A percentile compares a stretch with the other conserved stretches of the same genome.
phyloP scores from a whole-genome alignment of 2,888 invertebrate species.

The Microplitis manilae region DNA sequence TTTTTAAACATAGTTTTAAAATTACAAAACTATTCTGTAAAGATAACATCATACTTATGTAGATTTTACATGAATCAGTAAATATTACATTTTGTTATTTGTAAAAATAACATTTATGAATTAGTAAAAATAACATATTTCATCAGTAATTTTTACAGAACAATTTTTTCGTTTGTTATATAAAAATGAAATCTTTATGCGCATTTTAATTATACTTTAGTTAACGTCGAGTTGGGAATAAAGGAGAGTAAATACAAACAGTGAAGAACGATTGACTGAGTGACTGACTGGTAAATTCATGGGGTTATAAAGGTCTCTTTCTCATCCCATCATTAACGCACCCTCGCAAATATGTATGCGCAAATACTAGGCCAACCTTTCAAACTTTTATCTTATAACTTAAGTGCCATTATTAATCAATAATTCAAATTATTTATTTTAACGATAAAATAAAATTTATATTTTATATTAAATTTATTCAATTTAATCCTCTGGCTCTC shows the following conservation, averaged over 20 bases:
- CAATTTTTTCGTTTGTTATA: neutral
- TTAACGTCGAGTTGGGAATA: conserved; percentile 47
- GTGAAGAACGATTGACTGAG: conserved; percentile 62
- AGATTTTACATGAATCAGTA: no score
- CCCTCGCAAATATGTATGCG: conserved; percentile 54
- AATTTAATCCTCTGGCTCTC: neutral
- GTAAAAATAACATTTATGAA: no score
- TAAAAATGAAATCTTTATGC: conserved; percentile 33
- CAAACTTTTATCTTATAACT: conserved; percentile 35
- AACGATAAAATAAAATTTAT: neutral
- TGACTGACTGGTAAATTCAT: conserved; percentile 60
- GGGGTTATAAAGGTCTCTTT: conserved; percentile 43
- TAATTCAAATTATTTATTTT: conserved; percentile 34
- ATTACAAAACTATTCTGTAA: no score
- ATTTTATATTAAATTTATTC: neutral
- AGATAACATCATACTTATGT: no score
- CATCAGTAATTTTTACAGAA: no score
- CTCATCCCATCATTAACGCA: conserved; percentile 37
- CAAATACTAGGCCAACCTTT: conserved; percentile 49
- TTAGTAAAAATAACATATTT: no score
- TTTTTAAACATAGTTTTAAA: no score
- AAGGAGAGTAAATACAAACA: conserved; percentile 34
- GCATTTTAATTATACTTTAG: conserved; percentile 63
- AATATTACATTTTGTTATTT: no score
- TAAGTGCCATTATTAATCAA: conserved; percentile 47